Evolutionary conservation across 1,140 invertebrate species (phyloP), one percentile per base, ranked within the genome.

Genomic region (Bombus confusus): DNA sequence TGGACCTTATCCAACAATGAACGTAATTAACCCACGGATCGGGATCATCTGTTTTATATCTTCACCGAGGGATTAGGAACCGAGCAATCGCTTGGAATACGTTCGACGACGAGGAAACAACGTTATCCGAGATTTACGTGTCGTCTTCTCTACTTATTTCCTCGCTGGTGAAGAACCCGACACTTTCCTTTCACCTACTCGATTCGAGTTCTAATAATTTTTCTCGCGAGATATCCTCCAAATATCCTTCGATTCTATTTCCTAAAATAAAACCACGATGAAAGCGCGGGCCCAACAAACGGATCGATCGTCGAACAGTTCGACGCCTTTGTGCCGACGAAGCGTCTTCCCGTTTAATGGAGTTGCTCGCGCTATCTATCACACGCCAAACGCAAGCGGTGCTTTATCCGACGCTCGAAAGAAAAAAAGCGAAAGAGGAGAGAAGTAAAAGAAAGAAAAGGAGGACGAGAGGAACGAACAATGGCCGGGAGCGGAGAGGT

Each of bases 341-440:
- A 22, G 31, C 43, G 47, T 75, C 47, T 75, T 75, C 6, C 31
- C 47, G 73, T 75, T 75, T 73, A 81, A 81, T 73, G 52, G 68
- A 39, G 47, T 81, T 31, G n/a, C 25, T 34, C 62, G 39, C 15
- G 47, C 79, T 59, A 81, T 81, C 79, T 81, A 41, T 73, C 68
- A 81, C 68, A 81, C 69, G 79, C 69, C 79, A 81, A 81, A 59
- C 52, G 69, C 80, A 74, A 62, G 37, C 64, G 31, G 12, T 15
- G 43, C 57, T 64, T 34, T 43, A 62, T 81, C 69, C 5, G 1
- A 28, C 8, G 28, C 15, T 73, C 0, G 6, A 25, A 64, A 62
- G 59, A 62, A 43, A 57, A 25, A 57, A 37, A n/a, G 15, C 34
- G 66, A 3, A 43, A n/a, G 71, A 31, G 71, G 9, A 71, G 22